Evolutionary conservation across 2,113 vertebrate genomes (phyloP), one percentile per base, ranked within the genome.

Genomic region (Geococcyx californianus): DNA sequence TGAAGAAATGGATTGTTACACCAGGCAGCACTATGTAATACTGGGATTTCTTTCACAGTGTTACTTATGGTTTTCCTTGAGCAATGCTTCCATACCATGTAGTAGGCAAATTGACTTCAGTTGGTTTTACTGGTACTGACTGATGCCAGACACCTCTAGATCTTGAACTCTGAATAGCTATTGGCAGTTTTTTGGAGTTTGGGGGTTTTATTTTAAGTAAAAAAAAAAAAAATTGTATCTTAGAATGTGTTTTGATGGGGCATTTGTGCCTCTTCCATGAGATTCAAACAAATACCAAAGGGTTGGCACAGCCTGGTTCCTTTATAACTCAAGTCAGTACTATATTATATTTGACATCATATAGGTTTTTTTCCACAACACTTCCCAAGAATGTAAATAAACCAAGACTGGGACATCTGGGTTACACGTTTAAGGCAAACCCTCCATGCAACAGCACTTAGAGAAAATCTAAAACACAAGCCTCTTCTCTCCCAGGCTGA

Each of bases 301-400:
- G 11, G 29, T 14, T 95, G 95, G 87, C 81, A 78, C 54, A 83
- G 69, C 55, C 91, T 67, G 60, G 68, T 83, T 66, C 59, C 63
- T 96, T 89, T 89, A 72, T 87, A 92, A 67, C 76, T 93, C 58
- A 19, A 55, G 89, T 70, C 72, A 93, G 68, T 79, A 87, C 91
- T 94, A 80, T 96, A 97, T 98, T 96, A 58, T 96, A 95, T 98
- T 97, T 98, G 96, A 98, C 97, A 97, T 98, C 93, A 97, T 90
- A 89, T 72, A 25, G 63, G 8, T 11, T 25, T 86, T 94, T 97
- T 95, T 96, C 95, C 96, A 97, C 95, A 96, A 95, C 96, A 96
- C 89, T 97, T 97, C 97, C 87, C 96, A 98, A 98, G 97, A 99
- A 98, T 98, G 98, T 98, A 99, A 99, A 99, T 98, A 99, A 98